Percentiles rank a stretch among this genome's conserved stretches.
phyloP scores from a whole-genome alignment of 2,113 vertebrate species.

The Romanogobio albipinnatus region DNA sequence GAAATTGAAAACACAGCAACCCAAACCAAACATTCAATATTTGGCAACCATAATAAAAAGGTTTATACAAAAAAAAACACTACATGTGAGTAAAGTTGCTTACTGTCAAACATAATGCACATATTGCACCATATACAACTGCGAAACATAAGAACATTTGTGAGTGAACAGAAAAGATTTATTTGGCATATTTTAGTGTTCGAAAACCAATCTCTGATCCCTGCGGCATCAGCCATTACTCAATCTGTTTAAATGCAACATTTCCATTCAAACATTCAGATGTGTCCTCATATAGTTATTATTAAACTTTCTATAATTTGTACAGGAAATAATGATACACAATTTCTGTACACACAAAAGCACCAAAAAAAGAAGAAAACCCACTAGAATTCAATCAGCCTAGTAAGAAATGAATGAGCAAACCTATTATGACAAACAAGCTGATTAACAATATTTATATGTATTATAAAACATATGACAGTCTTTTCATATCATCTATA shows the following conservation, averaged over 20 bases:
- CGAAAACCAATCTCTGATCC: neutral
- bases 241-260: slow-evolving; percentile 8
- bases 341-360: neutral
- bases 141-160: neutral
- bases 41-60: neutral
- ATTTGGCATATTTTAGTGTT: neutral
- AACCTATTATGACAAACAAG: neutral
- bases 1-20: neutral
- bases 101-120: slow-evolving; percentile 10
- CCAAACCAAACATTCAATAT: slow-evolving; percentile 33
- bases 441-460: neutral
- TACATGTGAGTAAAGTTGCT: neutral
- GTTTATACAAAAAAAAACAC: slow-evolving; percentile 19
- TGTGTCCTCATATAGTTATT: neutral
- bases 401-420: slow-evolving; percentile 2
- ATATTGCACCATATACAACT: slow-evolving; percentile 5
- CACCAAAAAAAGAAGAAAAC: slow-evolving; percentile 3
- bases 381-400: neutral
- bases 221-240: neutral
- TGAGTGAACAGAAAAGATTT: neutral
- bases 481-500: neutral
- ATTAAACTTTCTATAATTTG: slow-evolving; percentile 2
- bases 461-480: neutral
- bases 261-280: slow-evolving; percentile 32
- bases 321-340: neutral